These are phyloP conservation scores for Blastomussa wellsi DNA, from an alignment of 92 coral and sea anemone genomes.

Conservation along the genomic window DNA sequence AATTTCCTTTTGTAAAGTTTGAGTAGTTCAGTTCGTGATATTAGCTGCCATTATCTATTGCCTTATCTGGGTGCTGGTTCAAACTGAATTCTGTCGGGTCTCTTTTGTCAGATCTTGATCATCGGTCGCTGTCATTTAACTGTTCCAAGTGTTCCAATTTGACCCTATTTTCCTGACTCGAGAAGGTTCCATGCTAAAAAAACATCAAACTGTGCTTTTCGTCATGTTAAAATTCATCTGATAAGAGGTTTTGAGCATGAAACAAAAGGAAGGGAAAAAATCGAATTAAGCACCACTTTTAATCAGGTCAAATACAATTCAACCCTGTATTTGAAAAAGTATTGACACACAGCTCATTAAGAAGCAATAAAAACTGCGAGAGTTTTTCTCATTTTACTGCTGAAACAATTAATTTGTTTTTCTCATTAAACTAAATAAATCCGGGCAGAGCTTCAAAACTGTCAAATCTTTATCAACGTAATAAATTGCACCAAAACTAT, in stretches of 20 bases:
- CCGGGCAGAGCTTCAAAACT: background rate
- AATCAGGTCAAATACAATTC: background rate
- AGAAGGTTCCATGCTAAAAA: background rate
- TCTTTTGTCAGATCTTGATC: background rate
- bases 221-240: background rate
- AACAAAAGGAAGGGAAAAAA: background rate
- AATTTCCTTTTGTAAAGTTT: background rate
- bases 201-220: background rate
- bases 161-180: background rate
- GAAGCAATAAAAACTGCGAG: background rate
- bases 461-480: constrained; percentile 6
- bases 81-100: background rate
- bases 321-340: background rate
- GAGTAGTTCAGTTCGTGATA: background rate
- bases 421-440: background rate
- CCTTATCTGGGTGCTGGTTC: background rate
- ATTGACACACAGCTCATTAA: background rate
- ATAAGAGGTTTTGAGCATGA: background rate
- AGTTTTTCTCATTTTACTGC: background rate
- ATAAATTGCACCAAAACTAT: background rate
- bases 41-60: background rate
- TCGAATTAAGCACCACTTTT: background rate
- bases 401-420: constrained; percentile 17
- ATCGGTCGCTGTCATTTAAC: background rate
- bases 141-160: background rate